Base-by-base conservation (phyloP, 2,797 vertebrate species). In the Eulemur mongoz region DNA sequence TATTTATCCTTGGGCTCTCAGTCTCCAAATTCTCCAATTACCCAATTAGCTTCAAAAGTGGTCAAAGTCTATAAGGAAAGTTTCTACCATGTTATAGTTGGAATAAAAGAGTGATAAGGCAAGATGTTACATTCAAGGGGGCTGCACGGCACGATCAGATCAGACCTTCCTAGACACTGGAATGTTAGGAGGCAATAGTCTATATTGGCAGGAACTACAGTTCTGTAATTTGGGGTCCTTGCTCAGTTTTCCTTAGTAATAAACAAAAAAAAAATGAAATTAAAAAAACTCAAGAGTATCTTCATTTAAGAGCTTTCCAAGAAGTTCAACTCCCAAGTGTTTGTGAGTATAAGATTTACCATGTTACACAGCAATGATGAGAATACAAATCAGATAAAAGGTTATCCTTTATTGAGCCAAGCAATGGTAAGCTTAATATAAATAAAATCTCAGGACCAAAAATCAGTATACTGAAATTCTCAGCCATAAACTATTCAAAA, bases 341-440 rank as follows among this genome's bases (percentile, higher is more conserved):
- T 94, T 93, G 8, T 75, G 59, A 35, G 12, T 27, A 70, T 80
- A 35, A 94, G 65, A 90, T 88, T 80, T 93, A 94, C 32, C 38
- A 32, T 22, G 48, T 82, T 80, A 91, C 35, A 75, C 5, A 73
- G 52, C 22, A 78, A 40, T 57, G 8, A 45, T 54, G 52, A 94
- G 38, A 83, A 11, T 82, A 78, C 48, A 94, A 54, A 63, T 85
- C 45, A 84, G 38, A 69, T 22, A 84, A 96, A 89, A 95, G n/a
- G 12, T 90, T 43, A 78, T 69, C 57, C 14, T 87, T 61, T 89
- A 50, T 27, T 85, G n/a, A 95, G 38, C 18, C 11, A 78, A 92
- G 32, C 25, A 73, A 91, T 89, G 10, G 27, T 11, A 87, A n/a
- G 4, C 5, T 94, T 92, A 79, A 91, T 40, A 82, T 48, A 94